These are phyloP conservation scores for Xenopus tropicalis DNA, from an alignment of 2,113 vertebrate genomes.

Conservation along the genomic window DNA sequence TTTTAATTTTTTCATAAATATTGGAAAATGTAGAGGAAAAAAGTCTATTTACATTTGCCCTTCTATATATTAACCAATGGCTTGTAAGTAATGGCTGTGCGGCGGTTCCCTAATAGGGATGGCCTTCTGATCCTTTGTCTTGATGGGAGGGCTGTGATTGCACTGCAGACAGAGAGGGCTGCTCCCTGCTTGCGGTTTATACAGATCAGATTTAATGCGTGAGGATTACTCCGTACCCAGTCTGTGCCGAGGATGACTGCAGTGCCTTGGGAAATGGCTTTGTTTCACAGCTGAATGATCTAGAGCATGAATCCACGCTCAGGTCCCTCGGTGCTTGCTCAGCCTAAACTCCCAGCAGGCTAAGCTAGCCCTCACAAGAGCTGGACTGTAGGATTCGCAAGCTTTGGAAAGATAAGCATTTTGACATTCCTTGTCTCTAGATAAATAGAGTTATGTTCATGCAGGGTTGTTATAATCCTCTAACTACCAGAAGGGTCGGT, in stretches of 20 bases:
- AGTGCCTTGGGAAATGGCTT: background rate
- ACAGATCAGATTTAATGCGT: conserved; percentile 2
- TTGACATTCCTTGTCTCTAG: too few relatives aligned
- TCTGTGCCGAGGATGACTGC: conserved; percentile 14
- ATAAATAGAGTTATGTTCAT: too few relatives aligned
- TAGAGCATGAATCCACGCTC: background rate
- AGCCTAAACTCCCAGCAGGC: background rate
- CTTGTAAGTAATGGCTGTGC: too few relatives aligned
- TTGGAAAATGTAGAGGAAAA: too few relatives aligned
- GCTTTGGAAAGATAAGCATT: too few relatives aligned
- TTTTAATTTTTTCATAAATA: too few relatives aligned
- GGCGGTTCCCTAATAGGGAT: too few relatives aligned
- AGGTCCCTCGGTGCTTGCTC: background rate
- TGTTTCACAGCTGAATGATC: background rate
- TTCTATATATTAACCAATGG: too few relatives aligned
- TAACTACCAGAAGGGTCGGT: too few relatives aligned
- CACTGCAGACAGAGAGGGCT: background rate
- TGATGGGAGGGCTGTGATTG: background rate
- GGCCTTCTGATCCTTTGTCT: background rate
- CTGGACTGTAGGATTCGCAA: background rate
- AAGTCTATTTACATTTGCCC: too few relatives aligned
- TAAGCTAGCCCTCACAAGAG: background rate
- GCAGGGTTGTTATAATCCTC: too few relatives aligned
- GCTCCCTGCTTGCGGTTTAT: background rate
- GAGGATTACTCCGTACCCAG: conserved; percentile 5